A percentile compares a stretch with the other conserved stretches of the same genome.
phyloP scores from a whole-genome alignment of 2,113 vertebrate species.

The Illadopsis cleaveri region DNA sequence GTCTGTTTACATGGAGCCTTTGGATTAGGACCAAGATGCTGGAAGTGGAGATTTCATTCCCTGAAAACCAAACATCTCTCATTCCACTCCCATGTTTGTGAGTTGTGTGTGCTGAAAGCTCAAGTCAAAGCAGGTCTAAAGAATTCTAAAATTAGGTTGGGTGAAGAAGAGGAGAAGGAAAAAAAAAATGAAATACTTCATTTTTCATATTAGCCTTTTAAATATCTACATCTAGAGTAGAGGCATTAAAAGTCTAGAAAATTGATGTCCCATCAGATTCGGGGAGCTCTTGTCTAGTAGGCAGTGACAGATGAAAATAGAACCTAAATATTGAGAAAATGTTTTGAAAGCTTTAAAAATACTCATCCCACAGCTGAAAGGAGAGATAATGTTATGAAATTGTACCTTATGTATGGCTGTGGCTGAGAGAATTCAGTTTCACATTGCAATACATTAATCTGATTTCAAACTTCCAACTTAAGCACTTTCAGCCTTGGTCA shows the following conservation, averaged over 20 bases:
- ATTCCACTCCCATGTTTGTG: not conserved
- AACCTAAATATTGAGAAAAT: not conserved
- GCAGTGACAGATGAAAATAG: not conserved
- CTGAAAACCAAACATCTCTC: slow-evolving; percentile 8
- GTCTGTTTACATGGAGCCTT: slow-evolving; percentile 47
- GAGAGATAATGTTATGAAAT: not conserved
- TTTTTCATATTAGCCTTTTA: not conserved
- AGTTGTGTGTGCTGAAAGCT: not conserved
- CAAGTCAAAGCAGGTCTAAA: not conserved
- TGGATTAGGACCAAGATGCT: slow-evolving; percentile 50
- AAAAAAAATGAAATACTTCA: not conserved
- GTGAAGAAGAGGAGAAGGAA: not conserved
- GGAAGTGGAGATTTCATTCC: slow-evolving; percentile 40
- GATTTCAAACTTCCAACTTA: not conserved
- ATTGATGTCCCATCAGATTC: not conserved
- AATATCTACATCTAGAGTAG: not conserved
- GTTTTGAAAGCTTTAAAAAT: not conserved
- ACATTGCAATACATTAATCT: not conserved
- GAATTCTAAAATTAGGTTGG: not conserved
- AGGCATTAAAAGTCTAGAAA: not conserved
- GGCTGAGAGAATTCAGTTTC: not conserved
- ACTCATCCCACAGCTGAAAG: not conserved
- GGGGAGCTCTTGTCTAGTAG: not conserved
- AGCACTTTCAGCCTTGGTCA: not conserved
- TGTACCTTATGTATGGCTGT: not conserved